A percentile compares a stretch with the other conserved stretches of the same genome.
Conservation (phyloP, 1,140 invertebrate genomes). For the Drosophila dunni region DNA sequence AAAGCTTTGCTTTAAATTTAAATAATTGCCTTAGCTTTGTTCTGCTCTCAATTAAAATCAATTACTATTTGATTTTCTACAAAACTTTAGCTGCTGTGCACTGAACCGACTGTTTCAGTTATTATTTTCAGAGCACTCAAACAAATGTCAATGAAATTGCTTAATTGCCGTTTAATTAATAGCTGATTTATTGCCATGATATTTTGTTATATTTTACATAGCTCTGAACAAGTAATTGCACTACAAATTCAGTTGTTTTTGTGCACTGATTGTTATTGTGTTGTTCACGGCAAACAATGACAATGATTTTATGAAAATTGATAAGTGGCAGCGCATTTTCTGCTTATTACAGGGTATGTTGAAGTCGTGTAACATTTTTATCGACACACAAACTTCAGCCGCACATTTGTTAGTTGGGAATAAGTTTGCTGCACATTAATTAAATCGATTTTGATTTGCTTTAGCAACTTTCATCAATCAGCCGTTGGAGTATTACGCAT, state of each 20-base stretch:
- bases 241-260: constrained; percentile 5
- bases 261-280: constrained; percentile 4
- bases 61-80: constrained; percentile 2
- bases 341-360: neutral
- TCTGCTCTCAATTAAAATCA: neutral
- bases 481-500: constrained; percentile 60
- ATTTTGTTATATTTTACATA: neutral
- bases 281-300: neutral
- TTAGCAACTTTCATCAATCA: constrained; percentile 32
- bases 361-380: neutral
- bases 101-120: neutral
- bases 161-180: constrained; percentile 28
- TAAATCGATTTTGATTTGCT: constrained; percentile 22
- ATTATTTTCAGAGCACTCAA: neutral
- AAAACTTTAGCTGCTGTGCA: neutral
- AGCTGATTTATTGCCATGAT: neutral
- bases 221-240: constrained; percentile 18
- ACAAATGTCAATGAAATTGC: constrained; percentile 24
- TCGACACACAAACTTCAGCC: neutral
- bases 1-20: neutral
- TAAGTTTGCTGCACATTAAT: constrained; percentile 11
- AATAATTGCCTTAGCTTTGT: neutral
- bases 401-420: neutral
- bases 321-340: neutral
- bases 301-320: neutral